Conservation (phyloP, 2,113 vertebrate genomes). For the Dasyprocta punctata region DNA sequence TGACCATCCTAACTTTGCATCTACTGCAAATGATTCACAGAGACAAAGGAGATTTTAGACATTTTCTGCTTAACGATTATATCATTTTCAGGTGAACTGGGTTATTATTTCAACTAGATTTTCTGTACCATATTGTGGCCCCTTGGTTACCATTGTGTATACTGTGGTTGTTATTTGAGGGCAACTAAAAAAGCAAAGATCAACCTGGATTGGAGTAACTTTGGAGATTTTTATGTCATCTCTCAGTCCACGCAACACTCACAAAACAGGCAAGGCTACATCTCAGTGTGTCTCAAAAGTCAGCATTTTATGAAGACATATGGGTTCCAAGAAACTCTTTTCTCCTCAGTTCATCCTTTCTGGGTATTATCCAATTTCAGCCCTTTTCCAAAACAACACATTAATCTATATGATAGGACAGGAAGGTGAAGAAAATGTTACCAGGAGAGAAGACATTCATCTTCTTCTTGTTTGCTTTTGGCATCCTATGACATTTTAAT, state of each 20-base stretch:
- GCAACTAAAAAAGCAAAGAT: conserved; percentile 15
- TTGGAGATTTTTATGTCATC: background rate
- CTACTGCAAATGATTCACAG: background rate
- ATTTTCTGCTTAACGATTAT: background rate
- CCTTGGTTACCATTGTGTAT: background rate
- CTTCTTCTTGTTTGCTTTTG: conserved; percentile 66
- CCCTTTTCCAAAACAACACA: conserved; percentile 57
- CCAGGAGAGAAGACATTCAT: conserved; percentile 48
- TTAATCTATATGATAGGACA: conserved; percentile 65
- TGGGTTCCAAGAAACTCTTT: conserved; percentile 52
- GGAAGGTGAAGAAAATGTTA: conserved; percentile 60
- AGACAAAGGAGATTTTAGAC: background rate
- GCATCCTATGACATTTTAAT: conserved; percentile 57
- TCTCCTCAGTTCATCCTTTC: conserved; percentile 32
- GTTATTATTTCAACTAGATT: background rate
- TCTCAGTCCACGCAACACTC: background rate
- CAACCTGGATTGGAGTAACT: background rate
- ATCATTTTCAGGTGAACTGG: background rate
- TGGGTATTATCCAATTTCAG: conserved; percentile 58
- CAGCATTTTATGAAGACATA: conserved; percentile 60
- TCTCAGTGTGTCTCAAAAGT: background rate
- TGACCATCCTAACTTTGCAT: background rate
- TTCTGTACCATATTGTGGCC: background rate
- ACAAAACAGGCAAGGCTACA: background rate
- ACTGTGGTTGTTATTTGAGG: background rate